These are phyloP conservation scores for Syngnathus rostellatus DNA, from an alignment of 2,797 vertebrate genomes.

Conservation along the genomic window DNA sequence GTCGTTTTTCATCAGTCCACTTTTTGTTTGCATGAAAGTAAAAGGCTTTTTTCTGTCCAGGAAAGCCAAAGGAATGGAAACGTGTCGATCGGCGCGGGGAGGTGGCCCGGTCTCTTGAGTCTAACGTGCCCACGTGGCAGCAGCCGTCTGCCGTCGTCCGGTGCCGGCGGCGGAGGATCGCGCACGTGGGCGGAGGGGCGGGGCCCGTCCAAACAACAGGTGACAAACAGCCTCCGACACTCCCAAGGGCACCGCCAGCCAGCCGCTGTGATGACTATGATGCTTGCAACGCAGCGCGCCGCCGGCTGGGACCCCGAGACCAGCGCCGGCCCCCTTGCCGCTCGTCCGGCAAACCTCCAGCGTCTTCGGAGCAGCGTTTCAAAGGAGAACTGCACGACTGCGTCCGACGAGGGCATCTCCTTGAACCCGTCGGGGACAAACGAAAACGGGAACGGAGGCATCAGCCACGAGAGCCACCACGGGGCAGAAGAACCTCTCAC, in stretches of 20 bases:
- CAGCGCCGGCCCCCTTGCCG: conserved; percentile 68
- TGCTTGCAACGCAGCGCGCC: conserved; percentile 55
- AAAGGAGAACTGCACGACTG: conserved; percentile 79
- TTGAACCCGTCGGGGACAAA: conserved; percentile 57
- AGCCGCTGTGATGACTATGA: too few relatives aligned
- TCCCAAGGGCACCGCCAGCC: too few relatives aligned
- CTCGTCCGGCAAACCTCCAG: conserved; percentile 62
- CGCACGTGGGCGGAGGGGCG: conserved; percentile 81
- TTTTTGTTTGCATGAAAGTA: not conserved
- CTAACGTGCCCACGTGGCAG: conserved; percentile 76
- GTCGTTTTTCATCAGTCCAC: not conserved
- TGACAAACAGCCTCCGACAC: conserved; percentile 18
- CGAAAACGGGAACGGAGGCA: conserved; percentile 36
- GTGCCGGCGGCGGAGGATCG: conserved; percentile 66
- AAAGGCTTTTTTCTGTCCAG: conserved; percentile 50
- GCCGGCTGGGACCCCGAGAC: conserved; percentile 78
- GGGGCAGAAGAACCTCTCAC: conserved; percentile 59
- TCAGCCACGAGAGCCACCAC: conserved; percentile 56
- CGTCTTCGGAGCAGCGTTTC: conserved; percentile 76
- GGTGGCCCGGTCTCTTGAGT: conserved; percentile 74
- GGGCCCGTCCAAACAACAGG: conserved; percentile 76
- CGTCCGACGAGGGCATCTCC: conserved; percentile 86
- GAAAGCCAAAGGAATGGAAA: conserved; percentile 75
- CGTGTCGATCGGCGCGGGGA: conserved; percentile 63
- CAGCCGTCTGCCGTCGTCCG: conserved; percentile 81